Conservation (phyloP, 2,888 invertebrate genomes). For the Toxonevra muliebris region DNA sequence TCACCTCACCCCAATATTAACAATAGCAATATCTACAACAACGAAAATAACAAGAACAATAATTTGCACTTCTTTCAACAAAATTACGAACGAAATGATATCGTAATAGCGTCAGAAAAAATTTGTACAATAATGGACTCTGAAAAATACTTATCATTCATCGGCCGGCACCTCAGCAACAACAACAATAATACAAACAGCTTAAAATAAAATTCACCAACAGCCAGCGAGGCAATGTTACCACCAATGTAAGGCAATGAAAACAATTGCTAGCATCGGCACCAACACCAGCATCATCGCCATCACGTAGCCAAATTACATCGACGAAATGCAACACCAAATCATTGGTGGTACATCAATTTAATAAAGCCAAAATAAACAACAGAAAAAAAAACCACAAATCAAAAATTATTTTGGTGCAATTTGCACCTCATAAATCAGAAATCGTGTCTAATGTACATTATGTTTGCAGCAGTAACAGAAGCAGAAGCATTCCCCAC, state of each 20-base stretch:
- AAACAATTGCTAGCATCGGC: no score
- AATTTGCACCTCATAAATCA: constrained; percentile 65
- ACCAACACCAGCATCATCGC: no score
- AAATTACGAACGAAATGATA: constrained; percentile 31
- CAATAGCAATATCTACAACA: no score
- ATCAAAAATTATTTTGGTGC: constrained; percentile 38
- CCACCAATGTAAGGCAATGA: no score
- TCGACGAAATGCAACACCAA: constrained; percentile 25
- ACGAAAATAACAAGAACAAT: not conserved
- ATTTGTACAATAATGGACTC: constrained; percentile 6
- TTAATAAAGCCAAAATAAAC: constrained; percentile 33
- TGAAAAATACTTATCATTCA: not conserved
- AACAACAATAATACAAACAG: no score
- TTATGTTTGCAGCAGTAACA: constrained; percentile 32
- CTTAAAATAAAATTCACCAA: no score
- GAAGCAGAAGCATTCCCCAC: constrained; percentile 2
- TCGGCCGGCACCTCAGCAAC: no score
- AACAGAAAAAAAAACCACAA: constrained; percentile 9
- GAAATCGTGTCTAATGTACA: constrained; percentile 62
- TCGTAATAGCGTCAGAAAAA: constrained; percentile 20
- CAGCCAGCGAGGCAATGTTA: no score
- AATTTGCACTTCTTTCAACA: constrained; percentile 33
- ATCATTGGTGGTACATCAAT: constrained; percentile 33
- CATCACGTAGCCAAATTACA: constrained; percentile 18
- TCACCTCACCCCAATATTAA: no score